phyloP scores from a whole-genome alignment of 2,888 invertebrate genomes.

The Cyclophora albipunctata region DNA sequence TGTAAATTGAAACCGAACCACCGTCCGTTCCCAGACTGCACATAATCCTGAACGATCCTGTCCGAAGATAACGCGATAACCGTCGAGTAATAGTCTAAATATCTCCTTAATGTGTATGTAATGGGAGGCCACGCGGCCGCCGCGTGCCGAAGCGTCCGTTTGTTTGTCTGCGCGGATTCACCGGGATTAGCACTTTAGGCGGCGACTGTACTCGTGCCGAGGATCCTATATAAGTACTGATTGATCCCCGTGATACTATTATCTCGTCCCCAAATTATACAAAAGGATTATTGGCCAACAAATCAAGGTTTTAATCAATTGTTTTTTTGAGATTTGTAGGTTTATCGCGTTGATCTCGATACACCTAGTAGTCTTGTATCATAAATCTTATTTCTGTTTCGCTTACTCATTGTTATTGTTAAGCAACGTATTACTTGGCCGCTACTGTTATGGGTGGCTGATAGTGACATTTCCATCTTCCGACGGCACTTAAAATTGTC shows the following conservation, averaged over 20 bases:
- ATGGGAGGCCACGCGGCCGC: conserved; percentile 50
- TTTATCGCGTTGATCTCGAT: too few relatives aligned
- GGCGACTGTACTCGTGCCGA: conserved; percentile 32
- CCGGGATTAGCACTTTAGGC: conserved; percentile 66
- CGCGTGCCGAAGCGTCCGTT: conserved; percentile 36
- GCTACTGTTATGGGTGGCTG: too few relatives aligned
- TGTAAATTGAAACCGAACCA: conserved; percentile 11
- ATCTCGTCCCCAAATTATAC: conserved; percentile 55
- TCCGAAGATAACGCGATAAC: conserved; percentile 65
- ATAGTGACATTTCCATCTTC: too few relatives aligned
- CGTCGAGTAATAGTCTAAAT: conserved; percentile 57
- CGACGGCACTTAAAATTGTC: too few relatives aligned
- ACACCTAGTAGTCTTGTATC: too few relatives aligned
- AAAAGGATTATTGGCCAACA: conserved; percentile 34
- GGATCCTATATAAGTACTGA: conserved; percentile 54
- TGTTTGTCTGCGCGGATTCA: conserved; percentile 51
- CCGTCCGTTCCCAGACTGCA: conserved; percentile 42
- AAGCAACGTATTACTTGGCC: too few relatives aligned
- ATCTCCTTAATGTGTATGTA: conserved; percentile 63
- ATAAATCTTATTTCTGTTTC: too few relatives aligned
- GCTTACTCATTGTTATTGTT: too few relatives aligned
- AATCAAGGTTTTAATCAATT: neutral
- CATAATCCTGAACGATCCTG: conserved; percentile 50
- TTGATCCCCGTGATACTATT: conserved; percentile 51
- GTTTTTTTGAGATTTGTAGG: too few relatives aligned